Evolutionary conservation across 2,888 invertebrate species (phyloP), one percentile per base, ranked within the genome.

Genomic region (Apoderus coryli): DNA sequence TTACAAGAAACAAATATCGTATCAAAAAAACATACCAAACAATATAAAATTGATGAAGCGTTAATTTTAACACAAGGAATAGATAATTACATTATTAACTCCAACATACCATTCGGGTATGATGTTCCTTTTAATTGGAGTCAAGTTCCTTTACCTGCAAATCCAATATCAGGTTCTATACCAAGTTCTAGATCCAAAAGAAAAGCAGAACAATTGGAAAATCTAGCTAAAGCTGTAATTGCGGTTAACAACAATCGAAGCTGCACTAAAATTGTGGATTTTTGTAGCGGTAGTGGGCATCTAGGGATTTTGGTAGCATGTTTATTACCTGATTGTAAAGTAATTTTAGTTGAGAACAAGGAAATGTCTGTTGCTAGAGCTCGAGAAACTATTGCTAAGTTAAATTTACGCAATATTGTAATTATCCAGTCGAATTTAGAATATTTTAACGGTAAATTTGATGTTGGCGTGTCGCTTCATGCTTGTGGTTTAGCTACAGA

Each of bases 401-500:
- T 90, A 43, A 60, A 65, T 1, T 53, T 92, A 16, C 63, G 52
- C 4, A 93, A 93, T 61, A 67, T 90, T 1, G 65, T 61, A 12
- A 72, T 88, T 46, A 73, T 78, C 47, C 86, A 93, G 60, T 80
- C 88, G 48, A 95, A 95, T 61, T 64, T 93, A 43, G 84, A 88
- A 54, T 90, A 89, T 51, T 90, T 86, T 51, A 65, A 66, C 54
- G 74, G 85, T 0, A 53, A 65, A 27, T 85, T 92, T 61, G 70
- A 89, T 48, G 69, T 95, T 35, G 93, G 93, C 0, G 72, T 82
- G 16, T 82, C 84, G 3, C 60, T 95, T 16, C 93, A 93, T 60
- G 93, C 92, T 3, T 95, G 93, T 59, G 93, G 93, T 1, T 79
- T 86, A 7, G 92, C 92, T 2, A 90, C 88, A 2, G 95, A 95